phyloP scores from a whole-genome alignment of 2,888 invertebrate genomes.

The Alcis repandata region DNA sequence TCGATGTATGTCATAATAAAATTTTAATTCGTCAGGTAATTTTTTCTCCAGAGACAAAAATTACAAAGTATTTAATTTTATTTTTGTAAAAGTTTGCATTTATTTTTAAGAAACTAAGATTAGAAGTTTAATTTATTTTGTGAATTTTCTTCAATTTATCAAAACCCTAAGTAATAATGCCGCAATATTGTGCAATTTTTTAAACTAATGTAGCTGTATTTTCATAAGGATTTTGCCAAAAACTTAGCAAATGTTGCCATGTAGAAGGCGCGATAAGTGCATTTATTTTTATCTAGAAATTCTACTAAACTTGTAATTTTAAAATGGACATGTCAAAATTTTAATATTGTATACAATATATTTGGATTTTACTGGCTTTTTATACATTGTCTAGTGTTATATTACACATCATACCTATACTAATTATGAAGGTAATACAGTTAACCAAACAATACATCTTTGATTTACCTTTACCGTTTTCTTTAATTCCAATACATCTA shows the following conservation, averaged over 20 bases:
- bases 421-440: slow-evolving; percentile 71
- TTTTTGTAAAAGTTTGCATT: slow-evolving; percentile 56
- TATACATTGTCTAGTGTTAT: slow-evolving; percentile 77
- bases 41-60: slow-evolving; percentile 14
- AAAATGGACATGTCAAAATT: slow-evolving; percentile 64
- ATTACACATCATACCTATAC: slow-evolving; percentile 63
- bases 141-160: slow-evolving; percentile 52
- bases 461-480: slow-evolving; percentile 49
- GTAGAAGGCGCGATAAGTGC: slow-evolving; percentile 76
- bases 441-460: slow-evolving; percentile 63
- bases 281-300: slow-evolving; percentile 73
- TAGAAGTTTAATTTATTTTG: slow-evolving; percentile 60
- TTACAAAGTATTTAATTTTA: slow-evolving; percentile 49
- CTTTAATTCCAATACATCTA: too few species aligned
- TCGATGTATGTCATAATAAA: slow-evolving; percentile 27
- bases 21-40: slow-evolving; percentile 16
- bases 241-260: slow-evolving; percentile 75
- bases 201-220: slow-evolving; percentile 60
- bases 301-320: slow-evolving; percentile 57
- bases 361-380: slow-evolving; percentile 75
- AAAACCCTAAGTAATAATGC: slow-evolving; percentile 44
- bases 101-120: slow-evolving; percentile 50
- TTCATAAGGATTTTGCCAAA: slow-evolving; percentile 72
- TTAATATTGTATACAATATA: slow-evolving; percentile 66
- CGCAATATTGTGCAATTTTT: slow-evolving; percentile 64